Base-by-base conservation (phyloP, 2,797 vertebrate genomes). In the Microctenopoma steveboyesi region DNA sequence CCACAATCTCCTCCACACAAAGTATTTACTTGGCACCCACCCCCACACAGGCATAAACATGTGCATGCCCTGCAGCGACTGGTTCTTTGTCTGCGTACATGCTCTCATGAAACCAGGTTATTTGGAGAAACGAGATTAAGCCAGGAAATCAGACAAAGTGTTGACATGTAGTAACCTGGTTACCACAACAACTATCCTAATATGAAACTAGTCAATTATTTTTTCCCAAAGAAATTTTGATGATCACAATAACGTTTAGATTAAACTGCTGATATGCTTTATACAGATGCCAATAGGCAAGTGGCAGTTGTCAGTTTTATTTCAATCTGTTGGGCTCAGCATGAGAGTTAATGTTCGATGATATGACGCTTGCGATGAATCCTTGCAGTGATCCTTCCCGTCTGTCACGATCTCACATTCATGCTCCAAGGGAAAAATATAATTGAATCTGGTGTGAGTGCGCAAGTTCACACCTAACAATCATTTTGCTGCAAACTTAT, bases 271-370 rank as follows among this genome's bases (percentile, higher is more conserved):
- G 51, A 43, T 37, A 37, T 55, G 33, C 22, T 79, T 74, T 66
- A 35, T 69, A 47, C 45, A 58, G 62, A 74, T 57, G 76, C 46
- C 72, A 43, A 13, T 55, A 48, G 55, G 14, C 73, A 70, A 70
- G 61, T 73, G 67, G 68, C 78, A 84, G 58, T 76, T 84, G 72
- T 72, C 49, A 47, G 82, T 74, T 88, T 77, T 73, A 84, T 86
- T 70, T 80, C 60, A 88, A 64, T 64, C 46, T 83, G 78, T 79
- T 72, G 61, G 60, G 56, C 82, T 83, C 45, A 60, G 64, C 25
- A 39, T 75, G 65, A 78, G 72, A 72, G 65, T 53, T 57, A 68
- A 79, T 86, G 74, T 72, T 59, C 45, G 68, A 53, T 28, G 62
- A 79, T 76, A 67, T 82, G 61, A 75, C 54, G 62, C 55, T 42